These are phyloP conservation scores for Hemistola chrysoprasaria DNA, from an alignment of 2,888 invertebrate genomes.

Conservation along the genomic window DNA sequence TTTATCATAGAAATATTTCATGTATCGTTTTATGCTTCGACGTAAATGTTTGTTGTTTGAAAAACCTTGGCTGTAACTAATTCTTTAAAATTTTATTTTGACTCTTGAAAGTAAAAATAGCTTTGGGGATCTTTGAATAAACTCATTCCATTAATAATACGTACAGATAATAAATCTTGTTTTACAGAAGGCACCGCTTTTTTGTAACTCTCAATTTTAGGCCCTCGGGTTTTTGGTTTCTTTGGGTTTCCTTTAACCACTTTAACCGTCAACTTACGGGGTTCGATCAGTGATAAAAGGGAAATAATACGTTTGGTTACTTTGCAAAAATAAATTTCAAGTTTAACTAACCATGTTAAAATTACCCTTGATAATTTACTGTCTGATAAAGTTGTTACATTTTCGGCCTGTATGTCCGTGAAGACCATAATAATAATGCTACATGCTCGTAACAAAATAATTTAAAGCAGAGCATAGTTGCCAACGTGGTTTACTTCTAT, in stretches of 20 bases:
- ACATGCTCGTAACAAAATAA: too few species aligned
- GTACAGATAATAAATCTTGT: slow-evolving; percentile 39
- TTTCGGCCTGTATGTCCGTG: too few species aligned
- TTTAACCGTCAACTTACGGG: slow-evolving; percentile 2
- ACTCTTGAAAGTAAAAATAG: slow-evolving; percentile 8
- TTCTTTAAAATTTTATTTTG: slow-evolving; percentile 17
- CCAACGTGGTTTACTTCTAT: slow-evolving; percentile 21
- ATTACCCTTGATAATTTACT: too few species aligned
- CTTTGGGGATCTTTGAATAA: slow-evolving; percentile 22
- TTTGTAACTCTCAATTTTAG: slow-evolving; percentile 32
- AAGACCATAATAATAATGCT: background rate
- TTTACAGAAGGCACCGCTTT: slow-evolving; percentile 29
- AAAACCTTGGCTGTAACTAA: slow-evolving; percentile 6
- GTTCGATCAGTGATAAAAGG: slow-evolving; percentile 4
- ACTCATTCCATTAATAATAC: slow-evolving; percentile 38
- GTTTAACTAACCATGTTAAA: background rate
- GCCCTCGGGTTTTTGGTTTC: slow-evolving; percentile 5
- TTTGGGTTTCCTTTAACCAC: slow-evolving; percentile 9
- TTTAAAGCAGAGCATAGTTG: background rate
- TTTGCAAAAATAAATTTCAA: background rate
- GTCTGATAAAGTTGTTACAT: too few species aligned
- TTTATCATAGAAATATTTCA: slow-evolving; percentile 14
- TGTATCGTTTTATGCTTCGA: slow-evolving; percentile 19
- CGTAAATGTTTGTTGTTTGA: slow-evolving; percentile 16
- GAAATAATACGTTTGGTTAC: background rate